Base-by-base conservation (phyloP, 2,113 vertebrate species). In the Sinocyclocheilus grahami region DNA sequence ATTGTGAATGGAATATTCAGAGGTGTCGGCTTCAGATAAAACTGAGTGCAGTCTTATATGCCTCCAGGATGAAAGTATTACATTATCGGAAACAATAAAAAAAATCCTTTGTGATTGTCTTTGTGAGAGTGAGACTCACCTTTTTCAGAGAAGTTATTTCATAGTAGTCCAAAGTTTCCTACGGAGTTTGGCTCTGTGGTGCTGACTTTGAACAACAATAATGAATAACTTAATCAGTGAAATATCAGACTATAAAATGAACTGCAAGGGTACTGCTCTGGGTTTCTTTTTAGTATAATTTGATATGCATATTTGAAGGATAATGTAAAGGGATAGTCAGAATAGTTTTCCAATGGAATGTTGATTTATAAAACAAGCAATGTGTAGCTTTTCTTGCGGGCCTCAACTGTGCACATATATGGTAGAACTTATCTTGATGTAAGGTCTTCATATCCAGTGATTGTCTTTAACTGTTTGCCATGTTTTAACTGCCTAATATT, bases 281-380 rank as follows among this genome's bases (percentile, higher is more conserved):
- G 33, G n/a, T 60, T 75, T 39, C 9, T 46, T 33, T 53, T 86
- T 55, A 60, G 55, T 63, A 42, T 33, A 81, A 72, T 80, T 80
- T 20, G 67, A 48, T 75, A 72, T 24, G 9, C 67, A 42, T 37
- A 42, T 60, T n/a, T 79, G 39, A 16, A 42, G 24, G 39, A 80
- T 33, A 74, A 33, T 82, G 78, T 6, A 81, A 42, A 18, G 22
- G 22, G 0, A 18, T 37, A 30, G 51, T 60, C 8, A 2, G 33
- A 58, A 67, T 75, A 62, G 53, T 39, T 71, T 74, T 75, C 58
- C 51, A 75, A 9, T 22, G 78, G 78, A 81, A 86, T 86, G 84
- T 86, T 79, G 24, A 86, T 89, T 79, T 75, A 22, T 85, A 48
- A 67, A 88, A 63, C 65, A 80, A 9, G 18, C 62, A 58, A 55